These are phyloP conservation scores for Trichoplusia ni DNA, from an alignment of 1,140 invertebrate species.

Conservation along the genomic window DNA sequence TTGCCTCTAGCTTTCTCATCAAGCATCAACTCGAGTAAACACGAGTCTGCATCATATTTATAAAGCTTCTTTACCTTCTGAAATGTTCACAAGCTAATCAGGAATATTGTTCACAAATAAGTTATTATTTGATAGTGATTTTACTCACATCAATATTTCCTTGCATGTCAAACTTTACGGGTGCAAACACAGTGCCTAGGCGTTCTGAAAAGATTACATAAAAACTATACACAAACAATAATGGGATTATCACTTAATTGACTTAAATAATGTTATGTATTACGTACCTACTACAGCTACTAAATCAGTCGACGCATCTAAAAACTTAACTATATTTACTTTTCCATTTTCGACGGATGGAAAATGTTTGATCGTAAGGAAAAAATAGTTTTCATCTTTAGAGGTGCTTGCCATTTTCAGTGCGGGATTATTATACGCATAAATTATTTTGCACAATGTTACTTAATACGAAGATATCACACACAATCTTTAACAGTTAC, in stretches of 20 bases:
- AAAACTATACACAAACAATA: neutral
- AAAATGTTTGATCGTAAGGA: slow-evolving; percentile 71
- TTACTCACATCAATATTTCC: slow-evolving; percentile 87
- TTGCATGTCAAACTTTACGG: slow-evolving; percentile 88
- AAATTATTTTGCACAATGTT: neutral
- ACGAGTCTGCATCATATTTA: slow-evolving; percentile 81
- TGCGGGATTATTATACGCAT: neutral
- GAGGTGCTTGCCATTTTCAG: slow-evolving; percentile 51
- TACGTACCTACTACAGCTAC: slow-evolving; percentile 84
- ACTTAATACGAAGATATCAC: neutral
- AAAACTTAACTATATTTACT: slow-evolving; percentile 84
- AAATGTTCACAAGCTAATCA: slow-evolving; percentile 12
- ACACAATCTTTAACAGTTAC: slow-evolving; percentile 1
- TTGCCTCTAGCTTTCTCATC: slow-evolving; percentile 80
- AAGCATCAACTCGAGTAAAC: slow-evolving; percentile 86
- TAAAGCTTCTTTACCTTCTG: slow-evolving; percentile 86
- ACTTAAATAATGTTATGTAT: neutral
- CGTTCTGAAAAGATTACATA: slow-evolving; percentile 81
- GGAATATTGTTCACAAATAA: neutral
- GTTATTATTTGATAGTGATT: neutral
- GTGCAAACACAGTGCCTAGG: slow-evolving; percentile 87
- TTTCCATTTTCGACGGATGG: slow-evolving; percentile 79
- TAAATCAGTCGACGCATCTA: slow-evolving; percentile 83
- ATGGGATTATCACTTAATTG: neutral
- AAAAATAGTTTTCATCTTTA: slow-evolving; percentile 42